phyloP scores from a whole-genome alignment of 1,140 invertebrate genomes.

The Prorops nasuta region DNA sequence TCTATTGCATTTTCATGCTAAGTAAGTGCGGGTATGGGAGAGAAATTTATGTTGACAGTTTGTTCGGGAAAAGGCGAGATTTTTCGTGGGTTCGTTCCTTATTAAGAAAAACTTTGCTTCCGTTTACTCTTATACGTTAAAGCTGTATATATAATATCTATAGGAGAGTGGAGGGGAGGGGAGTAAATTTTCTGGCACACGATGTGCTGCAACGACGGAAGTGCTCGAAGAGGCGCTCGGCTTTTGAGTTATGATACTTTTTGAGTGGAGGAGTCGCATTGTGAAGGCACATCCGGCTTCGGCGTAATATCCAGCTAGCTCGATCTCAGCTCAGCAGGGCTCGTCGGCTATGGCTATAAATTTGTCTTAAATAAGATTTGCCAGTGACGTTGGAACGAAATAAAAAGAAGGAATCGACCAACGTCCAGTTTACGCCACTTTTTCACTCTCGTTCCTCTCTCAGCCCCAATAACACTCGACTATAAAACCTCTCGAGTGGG shows the following conservation, averaged over 20 bases:
- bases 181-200: conserved; percentile 35
- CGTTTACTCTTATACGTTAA: too few species aligned
- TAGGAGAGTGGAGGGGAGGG: background rate
- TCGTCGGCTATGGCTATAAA: conserved; percentile 43
- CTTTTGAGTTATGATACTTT: conserved; percentile 51
- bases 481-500: too few species aligned
- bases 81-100: too few species aligned
- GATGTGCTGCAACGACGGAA: conserved; percentile 39
- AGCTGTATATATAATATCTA: too few species aligned
- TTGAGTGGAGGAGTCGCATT: conserved; percentile 47
- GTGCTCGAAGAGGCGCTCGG: conserved; percentile 42
- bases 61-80: too few species aligned
- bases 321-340: conserved; percentile 35
- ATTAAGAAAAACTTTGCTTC: too few species aligned
- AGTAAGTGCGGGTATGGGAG: too few species aligned
- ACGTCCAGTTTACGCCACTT: conserved; percentile 9
- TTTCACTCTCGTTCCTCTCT: too few species aligned
- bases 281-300: conserved; percentile 45
- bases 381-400: conserved; percentile 40
- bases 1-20: too few species aligned
- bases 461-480: too few species aligned
- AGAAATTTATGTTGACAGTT: too few species aligned
- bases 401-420: conserved; percentile 22
- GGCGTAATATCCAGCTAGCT: conserved; percentile 43
- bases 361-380: conserved; percentile 49